A percentile compares a stretch with the other conserved stretches of the same genome.
These are phyloP conservation scores for Caradrina clavipalpis DNA, from an alignment of 2,888 invertebrate genomes.

Conservation along the genomic window DNA sequence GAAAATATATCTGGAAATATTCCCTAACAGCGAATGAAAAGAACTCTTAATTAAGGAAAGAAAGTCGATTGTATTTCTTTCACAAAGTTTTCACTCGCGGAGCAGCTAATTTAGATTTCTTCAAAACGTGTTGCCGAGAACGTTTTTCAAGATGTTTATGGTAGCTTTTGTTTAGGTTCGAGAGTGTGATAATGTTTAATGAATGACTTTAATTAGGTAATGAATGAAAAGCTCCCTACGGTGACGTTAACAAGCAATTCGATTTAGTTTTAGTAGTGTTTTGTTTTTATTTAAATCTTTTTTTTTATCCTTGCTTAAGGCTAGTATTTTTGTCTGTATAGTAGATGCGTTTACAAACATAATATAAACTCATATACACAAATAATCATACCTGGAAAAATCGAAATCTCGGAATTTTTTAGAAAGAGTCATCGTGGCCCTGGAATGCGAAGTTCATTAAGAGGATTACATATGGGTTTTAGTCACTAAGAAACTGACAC, in stretches of 20 bases:
- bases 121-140: conserved; percentile 3
- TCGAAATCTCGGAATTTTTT: no score
- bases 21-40: conserved; percentile 58
- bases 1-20: conserved; percentile 64
- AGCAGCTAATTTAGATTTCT: conserved; percentile 43
- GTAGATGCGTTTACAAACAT: no score
- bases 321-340: no score
- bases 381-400: no score
- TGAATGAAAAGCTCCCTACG: background rate
- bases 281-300: no score
- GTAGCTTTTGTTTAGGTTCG: background rate
- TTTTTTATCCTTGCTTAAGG: no score
- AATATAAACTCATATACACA: no score
- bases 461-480: no score
- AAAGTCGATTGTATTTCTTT: conserved; percentile 48
- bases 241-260: background rate
- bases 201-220: conserved; percentile 16
- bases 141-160: conserved; percentile 32
- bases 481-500: no score
- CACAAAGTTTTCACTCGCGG: conserved; percentile 38
- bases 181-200: conserved; percentile 18
- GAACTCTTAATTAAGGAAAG: conserved; percentile 66
- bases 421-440: no score
- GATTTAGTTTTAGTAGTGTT: background rate
- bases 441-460: no score